phyloP scores from a whole-genome alignment of 2,888 invertebrate species.

The Rotaria sp. region DNA sequence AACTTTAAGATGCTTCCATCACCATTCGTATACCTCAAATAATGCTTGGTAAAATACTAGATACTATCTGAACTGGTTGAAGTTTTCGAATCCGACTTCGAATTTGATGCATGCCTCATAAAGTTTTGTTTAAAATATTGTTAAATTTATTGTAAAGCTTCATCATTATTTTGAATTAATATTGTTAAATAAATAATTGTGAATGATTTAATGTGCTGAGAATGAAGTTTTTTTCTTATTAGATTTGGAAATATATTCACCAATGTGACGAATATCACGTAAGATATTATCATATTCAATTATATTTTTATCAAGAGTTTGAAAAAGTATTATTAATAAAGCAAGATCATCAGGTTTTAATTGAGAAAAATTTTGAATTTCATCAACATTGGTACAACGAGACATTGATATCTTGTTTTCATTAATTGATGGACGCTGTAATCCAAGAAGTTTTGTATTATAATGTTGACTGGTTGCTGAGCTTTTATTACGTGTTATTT shows the following conservation, averaged over 20 bases:
- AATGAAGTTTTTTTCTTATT: background rate
- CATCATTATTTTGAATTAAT: background rate
- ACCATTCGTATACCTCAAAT: too few species aligned
- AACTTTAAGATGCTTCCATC: too few species aligned
- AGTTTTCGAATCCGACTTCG: too few species aligned
- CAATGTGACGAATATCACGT: background rate
- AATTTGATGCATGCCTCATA: too few species aligned
- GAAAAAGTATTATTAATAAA: background rate
- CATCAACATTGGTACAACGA: background rate
- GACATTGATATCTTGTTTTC: background rate
- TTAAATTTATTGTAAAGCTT: too few species aligned
- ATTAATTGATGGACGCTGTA: background rate
- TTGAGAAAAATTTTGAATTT: slow-evolving; percentile 13
- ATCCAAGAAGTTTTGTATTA: background rate
- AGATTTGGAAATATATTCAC: background rate
- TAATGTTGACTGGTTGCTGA: background rate
- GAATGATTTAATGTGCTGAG: background rate
- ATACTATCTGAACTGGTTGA: too few species aligned
- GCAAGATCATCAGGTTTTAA: slow-evolving; percentile 1
- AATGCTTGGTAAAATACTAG: too few species aligned
- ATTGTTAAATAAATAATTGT: background rate
- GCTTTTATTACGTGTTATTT: background rate
- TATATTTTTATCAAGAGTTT: background rate
- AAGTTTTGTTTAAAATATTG: too few species aligned
- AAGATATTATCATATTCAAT: background rate